Evolutionary conservation across 2,113 vertebrate genomes (phyloP).

Genomic region (Poicephalus meyeri): DNA sequence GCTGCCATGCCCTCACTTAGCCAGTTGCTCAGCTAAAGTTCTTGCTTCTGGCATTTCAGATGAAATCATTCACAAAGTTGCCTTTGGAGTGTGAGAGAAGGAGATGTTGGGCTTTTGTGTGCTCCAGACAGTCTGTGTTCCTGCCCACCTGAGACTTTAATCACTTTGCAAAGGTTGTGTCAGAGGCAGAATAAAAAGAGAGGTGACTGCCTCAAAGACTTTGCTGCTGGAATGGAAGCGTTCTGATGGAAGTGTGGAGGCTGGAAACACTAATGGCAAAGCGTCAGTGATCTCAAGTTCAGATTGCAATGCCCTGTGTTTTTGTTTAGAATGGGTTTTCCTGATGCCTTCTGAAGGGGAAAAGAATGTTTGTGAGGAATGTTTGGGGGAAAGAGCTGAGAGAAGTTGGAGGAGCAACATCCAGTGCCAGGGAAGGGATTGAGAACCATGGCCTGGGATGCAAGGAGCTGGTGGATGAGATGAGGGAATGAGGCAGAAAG

Average conservation of each 20-base stretch:
- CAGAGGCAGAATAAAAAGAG: neutral
- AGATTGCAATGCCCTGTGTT: neutral
- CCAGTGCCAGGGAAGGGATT: neutral
- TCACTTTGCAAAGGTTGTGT: neutral
- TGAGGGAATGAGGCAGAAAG: neutral
- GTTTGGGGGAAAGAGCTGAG: neutral
- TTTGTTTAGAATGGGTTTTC: neutral
- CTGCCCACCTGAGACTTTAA: neutral
- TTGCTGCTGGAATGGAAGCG: neutral
- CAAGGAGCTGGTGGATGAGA: neutral
- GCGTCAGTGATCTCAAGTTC: neutral
- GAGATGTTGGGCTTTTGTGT: neutral
- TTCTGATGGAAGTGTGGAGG: neutral
- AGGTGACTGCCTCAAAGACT: neutral
- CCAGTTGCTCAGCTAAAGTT: neutral
- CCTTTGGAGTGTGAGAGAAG: neutral
- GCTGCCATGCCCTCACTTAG: neutral
- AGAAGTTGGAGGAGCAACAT: neutral
- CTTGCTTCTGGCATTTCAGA: neutral
- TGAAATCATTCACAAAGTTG: neutral
- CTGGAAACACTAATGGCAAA: neutral
- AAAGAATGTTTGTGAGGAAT: neutral
- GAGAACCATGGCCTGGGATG: neutral
- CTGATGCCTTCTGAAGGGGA: neutral
- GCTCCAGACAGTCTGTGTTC: neutral